These are phyloP conservation scores for Platycercus adscitus DNA, from an alignment of 2,113 vertebrate species.

Conservation along the genomic window DNA sequence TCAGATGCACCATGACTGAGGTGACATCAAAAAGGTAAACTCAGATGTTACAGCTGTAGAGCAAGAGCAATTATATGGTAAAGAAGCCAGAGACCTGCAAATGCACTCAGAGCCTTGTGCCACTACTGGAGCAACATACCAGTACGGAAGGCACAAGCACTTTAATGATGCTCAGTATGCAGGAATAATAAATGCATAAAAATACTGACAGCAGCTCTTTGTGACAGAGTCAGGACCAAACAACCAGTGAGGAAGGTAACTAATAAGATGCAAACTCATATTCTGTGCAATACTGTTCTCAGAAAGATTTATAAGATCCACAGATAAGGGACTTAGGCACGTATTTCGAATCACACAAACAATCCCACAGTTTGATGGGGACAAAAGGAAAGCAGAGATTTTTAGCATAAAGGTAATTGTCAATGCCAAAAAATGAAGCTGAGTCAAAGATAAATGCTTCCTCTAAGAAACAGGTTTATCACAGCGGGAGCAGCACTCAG, in stretches of 20 bases:
- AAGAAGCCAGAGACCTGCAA: background rate
- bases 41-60: background rate
- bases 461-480: background rate
- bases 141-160: background rate
- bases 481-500: background rate
- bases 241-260: background rate
- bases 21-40: background rate
- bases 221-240: background rate
- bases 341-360: background rate
- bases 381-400: background rate
- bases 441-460: background rate
- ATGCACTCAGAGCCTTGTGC: background rate
- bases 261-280: background rate
- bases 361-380: background rate
- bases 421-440: background rate
- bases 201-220: background rate
- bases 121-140: background rate
- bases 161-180: background rate
- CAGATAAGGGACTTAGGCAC: background rate
- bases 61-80: background rate
- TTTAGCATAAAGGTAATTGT: background rate
- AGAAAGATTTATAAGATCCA: background rate
- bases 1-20: background rate
- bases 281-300: background rate
- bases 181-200: background rate